Conservation (phyloP, 2,888 invertebrate genomes). For the Oxyteleia sp. region DNA sequence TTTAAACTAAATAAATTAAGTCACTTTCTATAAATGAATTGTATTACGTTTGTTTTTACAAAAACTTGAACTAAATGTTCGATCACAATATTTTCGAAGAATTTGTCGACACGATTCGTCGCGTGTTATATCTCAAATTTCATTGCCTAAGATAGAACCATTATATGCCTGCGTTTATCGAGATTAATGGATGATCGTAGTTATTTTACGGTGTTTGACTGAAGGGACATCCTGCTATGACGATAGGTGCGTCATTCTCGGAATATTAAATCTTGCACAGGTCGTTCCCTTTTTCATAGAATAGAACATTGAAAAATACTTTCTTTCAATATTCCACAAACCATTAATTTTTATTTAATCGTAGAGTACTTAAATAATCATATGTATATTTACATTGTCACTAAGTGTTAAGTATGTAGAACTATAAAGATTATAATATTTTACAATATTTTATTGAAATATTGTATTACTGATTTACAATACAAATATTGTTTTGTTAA, state of each 20-base stretch:
- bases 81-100: constrained; percentile 1
- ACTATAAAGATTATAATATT: constrained; percentile 2
- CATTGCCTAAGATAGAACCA: constrained; percentile 16
- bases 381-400: too few species aligned
- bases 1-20: too few species aligned
- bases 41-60: not conserved
- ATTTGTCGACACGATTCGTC: constrained; percentile 18
- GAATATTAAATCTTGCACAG: not conserved
- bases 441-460: too few species aligned
- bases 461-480: too few species aligned
- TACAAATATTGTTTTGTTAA: too few species aligned
- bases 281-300: not conserved
- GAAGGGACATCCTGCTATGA: constrained; percentile 4
- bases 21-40: too few species aligned
- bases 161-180: constrained; percentile 34
- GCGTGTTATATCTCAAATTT: constrained; percentile 27
- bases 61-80: not conserved
- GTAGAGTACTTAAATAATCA: too few species aligned
- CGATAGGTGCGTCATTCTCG: not conserved
- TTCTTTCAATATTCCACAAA: too few species aligned
- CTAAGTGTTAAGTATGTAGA: too few species aligned
- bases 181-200: constrained; percentile 24
- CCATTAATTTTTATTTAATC: not conserved
- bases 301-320: too few species aligned
- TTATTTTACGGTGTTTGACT: constrained; percentile 26